Conservation (phyloP, 2,888 invertebrate species). For the Athalia circularis region DNA sequence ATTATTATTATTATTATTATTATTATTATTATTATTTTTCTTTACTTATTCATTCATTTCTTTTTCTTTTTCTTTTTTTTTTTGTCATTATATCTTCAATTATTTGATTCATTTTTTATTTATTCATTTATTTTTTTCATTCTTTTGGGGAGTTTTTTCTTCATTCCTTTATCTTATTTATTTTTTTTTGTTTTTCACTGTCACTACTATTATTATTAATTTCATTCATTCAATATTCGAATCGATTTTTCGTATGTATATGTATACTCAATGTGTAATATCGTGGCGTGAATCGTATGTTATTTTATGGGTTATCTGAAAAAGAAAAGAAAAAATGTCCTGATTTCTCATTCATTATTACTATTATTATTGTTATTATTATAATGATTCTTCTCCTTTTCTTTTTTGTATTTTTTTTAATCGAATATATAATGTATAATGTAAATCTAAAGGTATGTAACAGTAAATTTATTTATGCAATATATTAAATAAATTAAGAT, state of each 20-base stretch:
- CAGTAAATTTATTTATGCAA: background rate
- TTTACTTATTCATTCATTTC: conserved; percentile 46
- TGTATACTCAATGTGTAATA: no score
- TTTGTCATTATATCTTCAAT: conserved; percentile 29
- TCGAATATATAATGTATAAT: conserved; percentile 19
- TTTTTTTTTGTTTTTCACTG: no score
- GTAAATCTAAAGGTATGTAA: conserved; percentile 14
- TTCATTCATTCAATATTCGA: no score
- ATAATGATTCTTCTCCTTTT: background rate
- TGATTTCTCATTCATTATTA: background rate
- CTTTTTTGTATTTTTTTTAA: conserved; percentile 33
- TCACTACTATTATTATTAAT: no score
- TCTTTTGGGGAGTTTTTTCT: conserved; percentile 35
- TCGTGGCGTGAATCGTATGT: conserved; percentile 19
- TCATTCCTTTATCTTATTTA: background rate
- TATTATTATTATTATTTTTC: conserved; percentile 38
- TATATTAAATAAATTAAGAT: conserved; percentile 15
- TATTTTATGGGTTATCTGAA: conserved; percentile 39
- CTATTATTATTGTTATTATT: conserved; percentile 1
- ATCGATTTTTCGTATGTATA: no score
- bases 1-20: background rate
- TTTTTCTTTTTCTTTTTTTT: conserved; percentile 44
- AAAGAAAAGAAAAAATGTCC: conserved; percentile 10
- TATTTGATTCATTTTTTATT: background rate
- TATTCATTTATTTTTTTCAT: conserved; percentile 46